phyloP scores from a whole-genome alignment of 1,140 invertebrate species.

The Drosophila micromelanica region DNA sequence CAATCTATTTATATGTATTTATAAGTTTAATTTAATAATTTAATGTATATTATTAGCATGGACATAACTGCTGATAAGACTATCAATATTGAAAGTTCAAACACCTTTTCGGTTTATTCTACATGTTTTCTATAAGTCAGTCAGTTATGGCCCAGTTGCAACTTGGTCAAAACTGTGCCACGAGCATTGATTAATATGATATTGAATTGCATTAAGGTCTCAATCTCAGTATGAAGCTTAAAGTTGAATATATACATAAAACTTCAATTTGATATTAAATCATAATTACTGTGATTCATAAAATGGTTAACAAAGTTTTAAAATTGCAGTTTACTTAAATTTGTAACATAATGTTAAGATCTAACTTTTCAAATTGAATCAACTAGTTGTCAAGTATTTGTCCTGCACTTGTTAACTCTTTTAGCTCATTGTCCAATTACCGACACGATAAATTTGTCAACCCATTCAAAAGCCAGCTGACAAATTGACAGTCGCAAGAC shows the following conservation, averaged over 20 bases:
- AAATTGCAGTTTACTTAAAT: no score
- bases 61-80: conserved; percentile 4
- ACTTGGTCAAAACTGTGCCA: background rate
- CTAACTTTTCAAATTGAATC: no score
- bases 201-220: background rate
- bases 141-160: no score
- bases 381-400: background rate
- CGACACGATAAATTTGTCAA: conserved; percentile 18
- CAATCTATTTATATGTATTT: background rate
- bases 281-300: no score
- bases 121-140: no score
- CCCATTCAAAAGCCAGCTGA: conserved; percentile 12
- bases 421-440: background rate
- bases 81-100: conserved; percentile 13
- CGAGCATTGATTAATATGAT: background rate
- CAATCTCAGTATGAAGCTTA: no score
- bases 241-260: no score
- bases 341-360: no score
- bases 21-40: conserved; percentile 8
- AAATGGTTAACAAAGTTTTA: no score
- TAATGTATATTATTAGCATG: conserved; percentile 16
- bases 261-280: no score
- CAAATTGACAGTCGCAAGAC: conserved; percentile 25
- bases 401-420: background rate
- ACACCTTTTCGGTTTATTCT: conserved; percentile 3